A percentile compares a stretch with the other conserved stretches of the same genome.
These are phyloP conservation scores for Lypha dubia DNA, from an alignment of 2,888 invertebrate genomes.

Conservation along the genomic window DNA sequence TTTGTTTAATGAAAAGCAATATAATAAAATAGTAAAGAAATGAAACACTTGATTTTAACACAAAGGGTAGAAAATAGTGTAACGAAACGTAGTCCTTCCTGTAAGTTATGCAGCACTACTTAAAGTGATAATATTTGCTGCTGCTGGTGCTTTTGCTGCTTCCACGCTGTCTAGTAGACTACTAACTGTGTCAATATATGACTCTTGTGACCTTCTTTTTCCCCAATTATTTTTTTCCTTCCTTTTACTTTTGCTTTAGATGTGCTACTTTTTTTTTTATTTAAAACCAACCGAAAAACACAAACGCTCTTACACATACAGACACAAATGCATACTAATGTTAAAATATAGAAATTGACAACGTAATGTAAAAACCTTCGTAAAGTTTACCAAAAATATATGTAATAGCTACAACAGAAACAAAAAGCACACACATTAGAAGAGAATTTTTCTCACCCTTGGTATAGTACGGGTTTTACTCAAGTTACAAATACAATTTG, in stretches of 20 bases:
- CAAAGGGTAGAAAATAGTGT: constrained; percentile 5
- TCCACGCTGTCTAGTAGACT: constrained; percentile 70
- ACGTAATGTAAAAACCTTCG: constrained; percentile 26
- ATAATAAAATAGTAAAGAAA: not conserved
- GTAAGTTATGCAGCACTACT: constrained; percentile 63
- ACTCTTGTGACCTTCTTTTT: constrained; percentile 71
- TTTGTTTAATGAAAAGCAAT: constrained; percentile 7
- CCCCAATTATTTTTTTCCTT: constrained; percentile 15
- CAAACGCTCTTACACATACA: constrained; percentile 2
- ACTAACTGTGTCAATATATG: constrained; percentile 72
- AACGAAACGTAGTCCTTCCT: constrained; percentile 61
- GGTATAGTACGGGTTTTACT: constrained; percentile 35
- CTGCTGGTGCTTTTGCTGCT: constrained; percentile 67
- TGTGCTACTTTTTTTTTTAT: constrained; percentile 29
- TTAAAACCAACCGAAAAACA: not conserved
- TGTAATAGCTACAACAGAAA: constrained; percentile 40
- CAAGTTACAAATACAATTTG: constrained; percentile 43
- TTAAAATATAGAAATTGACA: constrained; percentile 47
- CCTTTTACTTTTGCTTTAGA: constrained; percentile 21
- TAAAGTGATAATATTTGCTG: constrained; percentile 65
- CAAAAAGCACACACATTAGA: constrained; percentile 1
- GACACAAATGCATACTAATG: not conserved
- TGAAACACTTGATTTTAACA: not conserved
- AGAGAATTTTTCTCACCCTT: constrained; percentile 53
- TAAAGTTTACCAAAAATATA: constrained; percentile 37